These are phyloP conservation scores for Oreochromis spilurus DNA, from an alignment of 2,113 vertebrate genomes.

Conservation along the genomic window DNA sequence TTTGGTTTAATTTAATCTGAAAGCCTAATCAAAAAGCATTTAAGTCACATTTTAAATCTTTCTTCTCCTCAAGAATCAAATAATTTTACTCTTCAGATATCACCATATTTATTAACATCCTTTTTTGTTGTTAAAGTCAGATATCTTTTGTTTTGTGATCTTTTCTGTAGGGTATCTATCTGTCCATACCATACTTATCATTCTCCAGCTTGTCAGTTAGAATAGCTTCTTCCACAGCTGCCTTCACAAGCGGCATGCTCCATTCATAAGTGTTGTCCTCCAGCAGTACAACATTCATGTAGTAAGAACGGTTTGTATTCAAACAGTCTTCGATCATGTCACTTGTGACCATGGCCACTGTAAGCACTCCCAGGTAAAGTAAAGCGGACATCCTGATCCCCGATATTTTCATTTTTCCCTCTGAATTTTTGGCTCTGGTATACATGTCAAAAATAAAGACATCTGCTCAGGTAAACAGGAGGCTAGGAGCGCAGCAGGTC, in stretches of 20 bases:
- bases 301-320: neutral
- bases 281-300: constrained; percentile 85
- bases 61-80: neutral
- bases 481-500: neutral
- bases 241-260: constrained; percentile 53
- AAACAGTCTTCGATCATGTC: constrained; percentile 50
- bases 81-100: neutral
- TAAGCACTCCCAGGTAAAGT: constrained; percentile 15
- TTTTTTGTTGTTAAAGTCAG: neutral
- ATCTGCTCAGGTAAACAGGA: neutral
- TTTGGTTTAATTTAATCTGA: neutral
- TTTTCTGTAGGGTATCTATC: neutral
- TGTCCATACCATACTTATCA: constrained; percentile 30
- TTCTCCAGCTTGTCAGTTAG: constrained; percentile 51
- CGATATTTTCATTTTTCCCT: neutral
- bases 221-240: constrained; percentile 71
- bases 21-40: neutral
- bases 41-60: neutral
- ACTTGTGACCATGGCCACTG: neutral
- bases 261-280: constrained; percentile 76
- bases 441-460: constrained; percentile 34
- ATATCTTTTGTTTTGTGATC: neutral
- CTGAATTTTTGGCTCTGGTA: neutral
- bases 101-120: neutral
- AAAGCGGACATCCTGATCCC: constrained; percentile 4